These are phyloP conservation scores for Mandrillus leucophaeus DNA, from an alignment of 2,113 vertebrate species.

Conservation along the genomic window DNA sequence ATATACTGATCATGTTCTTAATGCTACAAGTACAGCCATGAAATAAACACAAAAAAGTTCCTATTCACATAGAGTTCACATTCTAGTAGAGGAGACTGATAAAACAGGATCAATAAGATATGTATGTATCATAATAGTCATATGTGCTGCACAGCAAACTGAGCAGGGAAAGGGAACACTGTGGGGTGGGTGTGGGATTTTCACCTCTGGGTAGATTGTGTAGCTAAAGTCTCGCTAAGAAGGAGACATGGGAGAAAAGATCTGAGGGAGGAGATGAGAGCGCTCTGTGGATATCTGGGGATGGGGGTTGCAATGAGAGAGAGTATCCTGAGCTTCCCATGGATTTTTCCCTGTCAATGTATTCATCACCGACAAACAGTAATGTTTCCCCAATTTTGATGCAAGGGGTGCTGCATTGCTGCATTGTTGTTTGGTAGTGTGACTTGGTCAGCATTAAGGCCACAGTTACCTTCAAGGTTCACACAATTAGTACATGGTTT, in stretches of 20 bases:
- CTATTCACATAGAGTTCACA: neutral
- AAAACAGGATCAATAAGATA: too few species aligned
- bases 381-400: neutral
- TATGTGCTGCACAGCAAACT: neutral
- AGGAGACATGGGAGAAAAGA: neutral
- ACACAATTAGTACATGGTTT: neutral
- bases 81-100: neutral
- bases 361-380: neutral
- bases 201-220: neutral
- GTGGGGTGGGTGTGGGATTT: neutral
- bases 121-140: neutral
- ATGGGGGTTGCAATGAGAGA: neutral
- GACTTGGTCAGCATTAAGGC: neutral
- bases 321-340: neutral
- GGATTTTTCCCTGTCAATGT: neutral
- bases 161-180: neutral
- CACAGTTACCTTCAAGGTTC: neutral
- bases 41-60: neutral
- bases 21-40: neutral
- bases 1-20: neutral
- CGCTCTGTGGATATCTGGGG: neutral
- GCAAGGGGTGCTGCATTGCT: neutral
- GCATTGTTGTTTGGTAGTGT: neutral
- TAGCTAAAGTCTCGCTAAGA: neutral
- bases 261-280: neutral